phyloP scores from a whole-genome alignment of 2,888 invertebrate species.

The Ormyrus labotus region DNA sequence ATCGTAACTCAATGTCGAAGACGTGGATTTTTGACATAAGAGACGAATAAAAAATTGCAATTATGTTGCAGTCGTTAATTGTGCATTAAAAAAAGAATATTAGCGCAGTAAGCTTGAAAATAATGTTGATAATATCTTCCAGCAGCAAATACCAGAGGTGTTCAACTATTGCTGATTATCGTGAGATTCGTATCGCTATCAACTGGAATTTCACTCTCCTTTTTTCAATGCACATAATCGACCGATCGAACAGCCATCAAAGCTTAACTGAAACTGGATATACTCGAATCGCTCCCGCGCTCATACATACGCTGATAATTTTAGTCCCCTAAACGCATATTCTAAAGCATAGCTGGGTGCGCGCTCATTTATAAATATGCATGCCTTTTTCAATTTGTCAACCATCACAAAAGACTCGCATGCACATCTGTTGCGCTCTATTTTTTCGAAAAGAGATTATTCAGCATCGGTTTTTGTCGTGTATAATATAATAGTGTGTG shows the following conservation, averaged over 20 bases:
- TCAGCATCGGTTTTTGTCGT: background rate
- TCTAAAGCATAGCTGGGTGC: conserved; percentile 32
- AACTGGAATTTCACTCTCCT: background rate
- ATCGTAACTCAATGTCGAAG: conserved; percentile 33
- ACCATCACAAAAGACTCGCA: too few relatives aligned
- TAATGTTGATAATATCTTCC: background rate
- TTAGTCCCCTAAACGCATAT: background rate
- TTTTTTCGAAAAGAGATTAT: too few relatives aligned
- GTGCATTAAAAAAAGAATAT: conserved; percentile 19
- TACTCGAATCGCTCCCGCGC: background rate
- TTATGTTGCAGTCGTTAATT: conserved; percentile 21
- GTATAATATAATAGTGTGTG: conserved; percentile 18
- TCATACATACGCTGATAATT: conserved; percentile 26
- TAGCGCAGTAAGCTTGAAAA: background rate
- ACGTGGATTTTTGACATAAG: conserved; percentile 38
- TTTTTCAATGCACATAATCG: conserved; percentile 7
- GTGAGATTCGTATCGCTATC: background rate
- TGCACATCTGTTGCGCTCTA: too few relatives aligned
- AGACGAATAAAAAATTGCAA: conserved; percentile 35
- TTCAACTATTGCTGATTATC: background rate
- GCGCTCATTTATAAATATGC: conserved; percentile 1
- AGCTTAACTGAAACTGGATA: background rate
- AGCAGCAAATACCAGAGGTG: too few relatives aligned
- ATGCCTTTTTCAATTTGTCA: background rate
- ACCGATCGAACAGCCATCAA: background rate